Conservation (phyloP, 37 sponge, comb jelly and placozoan species). For the Ianthella basta region DNA sequence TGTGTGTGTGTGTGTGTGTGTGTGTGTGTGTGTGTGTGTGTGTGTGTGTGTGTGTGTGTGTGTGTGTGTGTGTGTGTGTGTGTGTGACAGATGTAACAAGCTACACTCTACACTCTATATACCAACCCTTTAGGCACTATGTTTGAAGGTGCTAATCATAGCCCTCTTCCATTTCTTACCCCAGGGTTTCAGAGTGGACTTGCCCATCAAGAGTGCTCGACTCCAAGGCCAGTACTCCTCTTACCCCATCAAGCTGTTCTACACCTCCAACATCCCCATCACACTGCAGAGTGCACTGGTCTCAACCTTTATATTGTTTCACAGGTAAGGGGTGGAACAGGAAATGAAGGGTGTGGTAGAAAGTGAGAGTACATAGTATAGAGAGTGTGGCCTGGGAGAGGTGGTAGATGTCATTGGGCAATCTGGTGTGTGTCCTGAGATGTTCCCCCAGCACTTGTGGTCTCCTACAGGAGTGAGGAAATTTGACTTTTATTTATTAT, state of each 20-base stretch:
- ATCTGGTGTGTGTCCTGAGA: no score
- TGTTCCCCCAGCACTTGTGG: no score
- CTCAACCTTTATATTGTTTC: conserved; percentile 93
- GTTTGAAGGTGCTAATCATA: conserved; percentile 98
- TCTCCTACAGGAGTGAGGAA: no score
- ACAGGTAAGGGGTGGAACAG: conserved; percentile 80
- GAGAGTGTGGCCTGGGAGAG: no score
- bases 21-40: conserved; percentile 12
- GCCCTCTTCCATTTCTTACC: conserved; percentile 2
- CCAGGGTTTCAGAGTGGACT: conserved; percentile 95
- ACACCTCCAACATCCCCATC: conserved; percentile 97
- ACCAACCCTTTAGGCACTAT: conserved; percentile 53
- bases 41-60: conserved; percentile 4
- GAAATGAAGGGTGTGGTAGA: no score
- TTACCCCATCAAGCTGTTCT: conserved; percentile 98
- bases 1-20: no score
- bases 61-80: neutral
- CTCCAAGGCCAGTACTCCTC: conserved; percentile 88
- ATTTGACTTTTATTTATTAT: no score
- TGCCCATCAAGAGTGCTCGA: conserved; percentile 94
- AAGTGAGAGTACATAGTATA: no score
- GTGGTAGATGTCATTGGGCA: no score
- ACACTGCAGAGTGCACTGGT: conserved; percentile 94
- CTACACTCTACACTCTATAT: neutral
- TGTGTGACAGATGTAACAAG: neutral